Base-by-base conservation (phyloP, 1,140 invertebrate genomes). In the Holcopasites calliopsidis region DNA sequence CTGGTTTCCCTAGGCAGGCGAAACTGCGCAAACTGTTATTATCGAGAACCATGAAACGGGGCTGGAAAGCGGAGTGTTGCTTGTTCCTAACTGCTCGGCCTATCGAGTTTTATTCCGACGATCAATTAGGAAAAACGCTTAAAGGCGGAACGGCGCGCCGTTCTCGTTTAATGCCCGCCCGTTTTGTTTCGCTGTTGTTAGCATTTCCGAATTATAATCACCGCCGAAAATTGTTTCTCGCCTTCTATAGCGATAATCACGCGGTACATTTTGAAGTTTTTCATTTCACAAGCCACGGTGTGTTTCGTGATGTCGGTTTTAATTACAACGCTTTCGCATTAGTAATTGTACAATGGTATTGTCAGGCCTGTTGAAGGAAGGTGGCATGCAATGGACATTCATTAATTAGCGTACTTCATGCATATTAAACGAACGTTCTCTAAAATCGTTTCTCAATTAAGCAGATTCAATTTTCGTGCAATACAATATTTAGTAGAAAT, bases 101-200 rank as follows among this genome's bases (percentile, higher is more conserved):
- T 52, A 66, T 66, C 33, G 47, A 35, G 64, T 79, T 79, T 77
- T 79, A 79, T 77, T 79, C 2, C 64, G 31, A 3, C 64, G 42
- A 77, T 79, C 60, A 77, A 79, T 70, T 79, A 79, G n/a, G 76
- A 58, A 54, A 23, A 54, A 70, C 47, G 26, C 44, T 79, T 66
- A 57, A 79, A 40, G 4, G 42, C 23, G 23, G 33, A 71, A 72
- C 47, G 47, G 42, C n/a, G 26, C 16, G 40, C 44, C 21, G 47
- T 77, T 79, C 62, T 33, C 61, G 76, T 70, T n/a, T 76, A 79
- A 66, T 66, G 64, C 33, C 47, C 47, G 26, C 44, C 64, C 52
- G 21, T 74, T 38, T 77, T n/a, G 62, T 75, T 42, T 38, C 64
- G 8, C 33, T 54, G 62, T 50, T 58, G 54, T 55, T 68, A 40